These are phyloP conservation scores for Conus ventricosus DNA, from an alignment of 1,140 invertebrate species.

Conservation along the genomic window DNA sequence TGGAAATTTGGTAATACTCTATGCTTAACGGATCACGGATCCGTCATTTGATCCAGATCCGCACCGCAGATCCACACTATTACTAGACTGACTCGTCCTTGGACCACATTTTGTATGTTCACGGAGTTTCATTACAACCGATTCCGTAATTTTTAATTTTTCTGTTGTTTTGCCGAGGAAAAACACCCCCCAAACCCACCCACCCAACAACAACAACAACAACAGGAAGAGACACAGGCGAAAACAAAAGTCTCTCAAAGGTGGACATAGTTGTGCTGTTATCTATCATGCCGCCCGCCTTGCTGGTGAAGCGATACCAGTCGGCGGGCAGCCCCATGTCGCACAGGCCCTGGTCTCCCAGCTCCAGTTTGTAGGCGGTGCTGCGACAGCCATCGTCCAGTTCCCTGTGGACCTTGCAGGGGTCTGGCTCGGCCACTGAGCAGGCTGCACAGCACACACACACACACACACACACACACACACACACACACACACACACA, in stretches of 20 bases:
- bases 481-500: background rate
- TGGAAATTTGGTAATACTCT: too few relatives aligned
- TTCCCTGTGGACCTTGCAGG: background rate
- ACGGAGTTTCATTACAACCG: too few relatives aligned
- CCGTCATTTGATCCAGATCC: too few relatives aligned
- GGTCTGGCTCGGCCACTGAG: background rate
- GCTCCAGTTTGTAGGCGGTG: background rate
- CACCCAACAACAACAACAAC: too few relatives aligned
- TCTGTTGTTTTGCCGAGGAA: too few relatives aligned
- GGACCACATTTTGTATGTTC: too few relatives aligned
- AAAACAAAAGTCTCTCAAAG: background rate
- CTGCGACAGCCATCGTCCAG: background rate
- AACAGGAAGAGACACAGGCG: background rate
- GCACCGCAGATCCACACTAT: too few relatives aligned
- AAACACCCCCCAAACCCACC: too few relatives aligned
- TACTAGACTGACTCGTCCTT: too few relatives aligned
- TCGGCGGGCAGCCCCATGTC: conserved; percentile 2
- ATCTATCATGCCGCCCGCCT: conserved; percentile 10
- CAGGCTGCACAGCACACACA: background rate
- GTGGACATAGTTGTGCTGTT: too few relatives aligned
- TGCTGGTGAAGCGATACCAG: conserved; percentile 39
- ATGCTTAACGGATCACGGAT: too few relatives aligned
- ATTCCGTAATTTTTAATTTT: too few relatives aligned
- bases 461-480: background rate
- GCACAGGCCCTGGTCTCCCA: conserved; percentile 4